Conservation (phyloP, 2,888 invertebrate genomes). For the Morpho helenor region DNA sequence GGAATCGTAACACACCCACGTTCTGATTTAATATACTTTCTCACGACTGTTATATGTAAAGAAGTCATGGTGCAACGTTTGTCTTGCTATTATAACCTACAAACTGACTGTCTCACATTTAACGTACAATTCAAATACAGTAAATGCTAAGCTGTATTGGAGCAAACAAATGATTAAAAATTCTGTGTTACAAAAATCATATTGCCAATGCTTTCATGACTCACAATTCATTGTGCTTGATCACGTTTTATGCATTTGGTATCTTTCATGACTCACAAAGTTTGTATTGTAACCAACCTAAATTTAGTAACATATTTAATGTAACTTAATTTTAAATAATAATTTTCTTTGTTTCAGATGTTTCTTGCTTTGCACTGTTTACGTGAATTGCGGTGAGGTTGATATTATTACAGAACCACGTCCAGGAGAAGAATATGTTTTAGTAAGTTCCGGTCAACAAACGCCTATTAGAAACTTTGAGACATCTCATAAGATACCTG, state of each 20-base stretch:
- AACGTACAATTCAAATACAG: too few species aligned
- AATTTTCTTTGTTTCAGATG: constrained; percentile 69
- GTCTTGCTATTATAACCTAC: neutral
- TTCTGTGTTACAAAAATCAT: neutral
- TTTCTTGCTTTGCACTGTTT: constrained; percentile 67
- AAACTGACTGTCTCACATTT: too few species aligned
- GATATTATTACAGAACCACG: constrained; percentile 82
- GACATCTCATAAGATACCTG: constrained; percentile 85
- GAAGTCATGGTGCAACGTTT: neutral
- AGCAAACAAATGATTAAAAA: too few species aligned
- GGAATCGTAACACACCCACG: constrained; percentile 65
- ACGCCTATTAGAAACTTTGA: constrained; percentile 79
- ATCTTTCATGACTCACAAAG: constrained; percentile 61
- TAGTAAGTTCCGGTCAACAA: constrained; percentile 78
- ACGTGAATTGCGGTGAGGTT: constrained; percentile 69
- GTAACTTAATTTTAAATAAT: constrained; percentile 4
- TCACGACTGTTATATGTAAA: constrained; percentile 50
- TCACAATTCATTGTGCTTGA: constrained; percentile 51
- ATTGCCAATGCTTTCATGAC: constrained; percentile 47
- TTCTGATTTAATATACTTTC: constrained; percentile 66
- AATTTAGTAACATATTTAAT: constrained; percentile 2
- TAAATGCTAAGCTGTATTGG: too few species aligned
- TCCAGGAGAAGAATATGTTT: constrained; percentile 83
- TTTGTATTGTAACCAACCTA: constrained; percentile 35
- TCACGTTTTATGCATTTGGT: constrained; percentile 33